Evolutionary conservation across 2,113 vertebrate species (phyloP).

Genomic region (Calypte anna): DNA sequence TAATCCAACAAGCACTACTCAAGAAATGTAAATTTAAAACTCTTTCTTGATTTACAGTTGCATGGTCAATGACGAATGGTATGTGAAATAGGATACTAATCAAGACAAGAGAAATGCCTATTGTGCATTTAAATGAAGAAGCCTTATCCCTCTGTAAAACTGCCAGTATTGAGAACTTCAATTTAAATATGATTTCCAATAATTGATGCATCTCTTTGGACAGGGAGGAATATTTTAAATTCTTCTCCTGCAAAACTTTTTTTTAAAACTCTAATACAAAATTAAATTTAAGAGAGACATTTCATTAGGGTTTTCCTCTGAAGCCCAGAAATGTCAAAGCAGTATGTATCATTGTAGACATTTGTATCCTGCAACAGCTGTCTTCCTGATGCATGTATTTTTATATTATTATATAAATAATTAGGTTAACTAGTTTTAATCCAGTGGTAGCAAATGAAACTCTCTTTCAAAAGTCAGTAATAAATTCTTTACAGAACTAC

Average conservation of each 20-base stretch:
- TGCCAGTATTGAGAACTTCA: neutral
- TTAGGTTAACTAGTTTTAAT: conserved; percentile 21
- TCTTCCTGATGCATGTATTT: neutral
- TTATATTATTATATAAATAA: too few species aligned
- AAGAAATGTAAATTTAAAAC: neutral
- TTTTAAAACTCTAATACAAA: neutral
- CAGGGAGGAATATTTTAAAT: neutral
- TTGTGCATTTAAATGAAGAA: neutral
- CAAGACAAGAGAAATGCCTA: neutral
- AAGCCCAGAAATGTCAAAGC: conserved; percentile 27
- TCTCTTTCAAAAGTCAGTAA: neutral
- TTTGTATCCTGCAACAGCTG: neutral
- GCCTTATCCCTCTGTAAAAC: neutral
- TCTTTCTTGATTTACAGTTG: neutral
- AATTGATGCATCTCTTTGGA: neutral
- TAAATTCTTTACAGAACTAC: neutral
- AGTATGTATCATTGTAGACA: neutral
- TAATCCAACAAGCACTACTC: neutral
- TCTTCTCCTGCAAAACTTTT: neutral
- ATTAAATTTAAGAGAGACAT: neutral
- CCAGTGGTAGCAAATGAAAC: neutral
- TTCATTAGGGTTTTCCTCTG: neutral
- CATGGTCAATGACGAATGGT: neutral
- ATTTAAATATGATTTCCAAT: neutral
- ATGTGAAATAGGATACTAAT: neutral